Evolutionary conservation across 2,113 vertebrate genomes (phyloP), one percentile per base, ranked within the genome.

Genomic region (Cromileptes altivelis): DNA sequence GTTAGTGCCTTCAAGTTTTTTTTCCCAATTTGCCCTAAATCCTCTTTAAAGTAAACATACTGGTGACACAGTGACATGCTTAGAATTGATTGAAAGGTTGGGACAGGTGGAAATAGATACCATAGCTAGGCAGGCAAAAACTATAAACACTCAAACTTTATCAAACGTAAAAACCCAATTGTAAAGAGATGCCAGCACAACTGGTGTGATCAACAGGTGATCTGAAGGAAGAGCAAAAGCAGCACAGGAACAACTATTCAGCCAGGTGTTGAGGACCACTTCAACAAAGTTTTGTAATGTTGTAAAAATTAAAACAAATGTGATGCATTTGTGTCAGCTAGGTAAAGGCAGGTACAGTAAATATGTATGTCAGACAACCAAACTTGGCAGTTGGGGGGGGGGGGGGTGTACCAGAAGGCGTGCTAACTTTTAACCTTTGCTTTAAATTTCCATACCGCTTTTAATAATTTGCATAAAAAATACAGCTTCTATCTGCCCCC

Each of bases 401-500:
- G 30, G n/a, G n/a, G n/a, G n/a, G n/a, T n/a, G n/a, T n/a, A n/a
- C 30, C 30, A 30, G 30, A 30, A 30, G 30, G 30, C 30, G 30
- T 30, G 17, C 23, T 15, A 57, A 42, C 55, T 17, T 86, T 85
- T 52, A 68, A 75, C 71, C 52, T 77, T 30, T 60, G 42, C 37
- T 58, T 58, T 37, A 19, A 60, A 37, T 69, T 84, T 69, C 12
- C 50, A 81, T 9, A 0, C 55, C 55, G 49, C 23, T 52, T 81
- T 42, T 47, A 42, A 37, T 53, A 33, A 78, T 84, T 61, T 69
- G 25, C 63, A 74, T 62, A 23, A 42, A 77, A 18, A 47, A n/a
- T 37, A 25, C 70, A 37, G 52, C 27, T 65, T 75, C 15, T n/a
- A 27, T 30, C 53, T 47, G 1, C 30, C 23, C 1, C 30, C 23